Conservation (phyloP, 1,140 invertebrate species). For the Rhyzopertha dominica region DNA sequence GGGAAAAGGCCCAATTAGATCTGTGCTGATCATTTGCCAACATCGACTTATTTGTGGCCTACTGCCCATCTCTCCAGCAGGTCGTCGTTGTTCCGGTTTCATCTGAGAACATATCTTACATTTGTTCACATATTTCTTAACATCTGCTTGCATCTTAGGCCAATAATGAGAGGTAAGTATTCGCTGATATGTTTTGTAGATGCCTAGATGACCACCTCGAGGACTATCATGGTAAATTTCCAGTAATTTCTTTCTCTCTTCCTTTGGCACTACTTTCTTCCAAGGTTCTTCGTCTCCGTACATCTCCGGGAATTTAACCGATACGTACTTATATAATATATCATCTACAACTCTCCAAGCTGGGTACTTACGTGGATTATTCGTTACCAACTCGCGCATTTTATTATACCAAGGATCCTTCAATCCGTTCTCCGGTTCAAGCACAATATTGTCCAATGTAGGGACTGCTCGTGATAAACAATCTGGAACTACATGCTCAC, state of each 20-base stretch:
- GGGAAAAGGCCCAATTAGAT: slow-evolving; percentile 6
- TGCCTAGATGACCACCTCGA: slow-evolving; percentile 1
- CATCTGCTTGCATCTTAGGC: slow-evolving; percentile 7
- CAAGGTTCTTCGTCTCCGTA: slow-evolving; percentile 17
- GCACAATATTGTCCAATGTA: no score
- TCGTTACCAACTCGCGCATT: not conserved
- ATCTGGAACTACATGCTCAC: no score
- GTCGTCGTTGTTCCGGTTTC: slow-evolving; percentile 6
- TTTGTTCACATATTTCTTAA: not conserved
- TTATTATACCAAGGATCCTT: not conserved
- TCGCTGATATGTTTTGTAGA: slow-evolving; percentile 9
- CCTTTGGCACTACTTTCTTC: slow-evolving; percentile 5
- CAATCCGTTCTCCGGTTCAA: not conserved
- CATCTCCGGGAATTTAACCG: not conserved
- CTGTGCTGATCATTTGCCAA: slow-evolving; percentile 8
- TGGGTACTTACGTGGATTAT: not conserved
- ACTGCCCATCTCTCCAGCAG: slow-evolving; percentile 1
- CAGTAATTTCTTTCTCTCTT: not conserved
- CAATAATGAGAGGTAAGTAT: slow-evolving; percentile 1
- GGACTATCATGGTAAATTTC: slow-evolving; percentile 1
- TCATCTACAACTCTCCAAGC: not conserved
- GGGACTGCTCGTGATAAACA: no score
- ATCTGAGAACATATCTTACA: not conserved
- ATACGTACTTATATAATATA: not conserved
- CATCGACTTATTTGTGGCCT: not conserved